These are phyloP conservation scores for Phrynocephalus vlangalii DNA, from an alignment of 2,797 vertebrate genomes.

Conservation along the genomic window DNA sequence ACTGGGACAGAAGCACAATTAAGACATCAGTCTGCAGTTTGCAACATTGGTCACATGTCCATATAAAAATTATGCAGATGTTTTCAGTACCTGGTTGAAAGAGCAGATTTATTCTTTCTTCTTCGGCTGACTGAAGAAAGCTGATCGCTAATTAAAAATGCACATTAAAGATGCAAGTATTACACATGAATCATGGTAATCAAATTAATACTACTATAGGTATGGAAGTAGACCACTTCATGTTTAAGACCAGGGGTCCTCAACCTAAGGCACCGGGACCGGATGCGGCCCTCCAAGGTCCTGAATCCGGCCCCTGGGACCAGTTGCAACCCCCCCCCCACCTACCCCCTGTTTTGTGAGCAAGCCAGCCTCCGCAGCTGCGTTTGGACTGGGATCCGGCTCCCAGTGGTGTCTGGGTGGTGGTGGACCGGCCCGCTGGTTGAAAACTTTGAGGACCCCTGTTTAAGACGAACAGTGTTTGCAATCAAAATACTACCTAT, in stretches of 20 bases:
- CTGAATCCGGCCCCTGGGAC: no score
- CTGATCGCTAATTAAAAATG: constrained; percentile 72
- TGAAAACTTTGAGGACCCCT: no score
- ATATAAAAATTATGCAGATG: background rate
- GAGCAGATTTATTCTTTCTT: constrained; percentile 65
- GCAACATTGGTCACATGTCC: background rate
- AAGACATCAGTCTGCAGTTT: background rate
- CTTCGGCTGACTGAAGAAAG: constrained; percentile 72
- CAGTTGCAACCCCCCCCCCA: no score
- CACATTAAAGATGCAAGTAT: constrained; percentile 7
- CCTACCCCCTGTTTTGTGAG: no score
- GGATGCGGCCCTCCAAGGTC: no score
- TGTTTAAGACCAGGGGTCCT: background rate
- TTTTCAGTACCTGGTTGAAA: constrained; percentile 79
- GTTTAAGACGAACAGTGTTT: background rate
- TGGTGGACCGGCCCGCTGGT: no score
- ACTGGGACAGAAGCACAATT: constrained; percentile 76
- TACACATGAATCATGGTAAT: background rate
- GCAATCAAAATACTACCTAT: background rate
- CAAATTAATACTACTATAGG: background rate
- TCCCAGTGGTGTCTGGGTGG: no score
- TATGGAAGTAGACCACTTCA: background rate
- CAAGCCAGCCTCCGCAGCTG: no score
- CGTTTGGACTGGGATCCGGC: no score
- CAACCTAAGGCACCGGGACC: no score